Base-by-base conservation (phyloP, 2,797 vertebrate genomes). In the Myotis vivesi region DNA sequence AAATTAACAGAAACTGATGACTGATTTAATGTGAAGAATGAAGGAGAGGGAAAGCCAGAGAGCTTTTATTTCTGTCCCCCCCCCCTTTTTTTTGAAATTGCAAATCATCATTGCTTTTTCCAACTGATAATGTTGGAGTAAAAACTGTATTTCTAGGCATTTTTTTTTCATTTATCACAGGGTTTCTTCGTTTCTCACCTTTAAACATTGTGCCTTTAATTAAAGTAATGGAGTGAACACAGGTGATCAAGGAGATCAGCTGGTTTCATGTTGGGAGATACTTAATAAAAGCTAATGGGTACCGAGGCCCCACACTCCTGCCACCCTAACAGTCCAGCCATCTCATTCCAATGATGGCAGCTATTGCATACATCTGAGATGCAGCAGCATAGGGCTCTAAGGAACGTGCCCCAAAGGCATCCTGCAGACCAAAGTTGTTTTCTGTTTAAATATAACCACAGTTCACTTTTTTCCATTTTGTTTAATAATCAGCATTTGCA, bases 401-500 rank as follows among this genome's bases (percentile, higher is more conserved):
- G 1, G 2, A 80, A 38, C 12, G 5, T 10, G 5, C 46, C 66
- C 72, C 77, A 68, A 79, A 62, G 85, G 19, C 68, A 55, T 44
- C 38, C 38, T 64, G 30, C 5, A 64, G 55, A 77, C 19, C 19
- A 9, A 23, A 72, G 41, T 53, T 62, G 87, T 44, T 89, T 86
- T 55, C 82, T 87, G 41, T 55, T 84, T 84, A 92, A 80, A 69
- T 10, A 16, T 46, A 62, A 64, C 7, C 46, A 84, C 19, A 53
- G 17, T 36, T 38, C 80, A 81, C 30, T 71, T 16, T 36, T 81
- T 81, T 49, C 11, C 46, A 76, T 79, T 89, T 89, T 71, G 23
- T 44, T 92, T 89, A 83, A 16, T 44, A 79, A 75, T 97, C 36
- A 91, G 53, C 38, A 68, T 76, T 89, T 87, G 22, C 59, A 15